A percentile compares a stretch with the other conserved stretches of the same genome.
Evolutionary conservation across 1,140 invertebrate species (phyloP).

Genomic region (Aphis craccivora): DNA sequence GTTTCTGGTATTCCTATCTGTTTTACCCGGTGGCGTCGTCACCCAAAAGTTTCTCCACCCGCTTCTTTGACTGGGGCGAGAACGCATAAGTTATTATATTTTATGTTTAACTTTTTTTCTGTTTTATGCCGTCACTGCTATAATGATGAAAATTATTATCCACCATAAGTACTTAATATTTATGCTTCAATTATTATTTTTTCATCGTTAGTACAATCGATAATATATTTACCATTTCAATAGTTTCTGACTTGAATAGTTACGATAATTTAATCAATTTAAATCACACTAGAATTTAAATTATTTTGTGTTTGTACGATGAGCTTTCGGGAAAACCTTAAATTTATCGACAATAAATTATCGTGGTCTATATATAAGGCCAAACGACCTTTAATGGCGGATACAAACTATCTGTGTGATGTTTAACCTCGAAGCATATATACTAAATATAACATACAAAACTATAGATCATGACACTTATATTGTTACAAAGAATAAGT

Average conservation of each 20-base stretch:
- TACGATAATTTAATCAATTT: background rate
- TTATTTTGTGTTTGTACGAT: background rate
- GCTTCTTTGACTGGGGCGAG: background rate
- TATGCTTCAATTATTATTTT: background rate
- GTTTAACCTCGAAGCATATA: background rate
- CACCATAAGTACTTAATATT: background rate
- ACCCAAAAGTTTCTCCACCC: background rate
- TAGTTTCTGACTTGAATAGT: background rate
- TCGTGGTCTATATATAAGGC: background rate
- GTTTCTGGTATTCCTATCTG: background rate
- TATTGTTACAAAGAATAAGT: conserved; percentile 3
- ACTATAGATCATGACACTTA: conserved; percentile 2
- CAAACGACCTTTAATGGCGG: background rate
- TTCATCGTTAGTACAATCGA: background rate
- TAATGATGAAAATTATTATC: background rate
- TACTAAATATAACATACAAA: background rate
- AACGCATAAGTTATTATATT: background rate
- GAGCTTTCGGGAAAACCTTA: background rate
- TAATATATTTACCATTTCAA: too few relatives aligned
- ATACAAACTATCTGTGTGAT: background rate
- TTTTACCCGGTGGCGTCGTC: background rate
- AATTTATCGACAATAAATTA: background rate
- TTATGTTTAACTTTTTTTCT: background rate
- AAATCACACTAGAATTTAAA: background rate
- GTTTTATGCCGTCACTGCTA: background rate